Conservation (phyloP, 1,140 invertebrate species). For the Eriosoma lanigerum region DNA sequence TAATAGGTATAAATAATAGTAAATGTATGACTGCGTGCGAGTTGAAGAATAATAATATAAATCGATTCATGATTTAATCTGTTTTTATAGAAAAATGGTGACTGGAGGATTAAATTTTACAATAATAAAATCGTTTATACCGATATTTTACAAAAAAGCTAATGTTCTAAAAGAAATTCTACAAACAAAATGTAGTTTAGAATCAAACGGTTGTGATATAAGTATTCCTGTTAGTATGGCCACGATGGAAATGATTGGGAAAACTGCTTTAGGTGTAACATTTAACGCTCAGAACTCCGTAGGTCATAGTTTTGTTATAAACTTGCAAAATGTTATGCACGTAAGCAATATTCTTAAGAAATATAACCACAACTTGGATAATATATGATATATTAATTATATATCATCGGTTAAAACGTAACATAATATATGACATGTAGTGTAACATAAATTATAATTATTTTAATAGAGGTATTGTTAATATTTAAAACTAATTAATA, state of each 20-base stretch:
- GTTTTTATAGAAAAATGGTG: constrained; percentile 15
- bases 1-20: background rate
- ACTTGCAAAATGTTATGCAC: background rate
- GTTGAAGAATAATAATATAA: background rate
- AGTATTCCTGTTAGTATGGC: constrained; percentile 4
- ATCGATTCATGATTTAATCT: too few species aligned
- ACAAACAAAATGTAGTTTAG: background rate
- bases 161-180: background rate
- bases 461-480: too few species aligned
- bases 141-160: constrained; percentile 30
- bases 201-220: constrained; percentile 13
- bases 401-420: too few species aligned
- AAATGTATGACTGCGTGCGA: too few species aligned
- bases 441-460: too few species aligned
- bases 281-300: constrained; percentile 14
- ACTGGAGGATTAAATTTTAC: background rate
- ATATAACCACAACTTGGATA: too few species aligned
- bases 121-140: constrained; percentile 17
- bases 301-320: background rate
- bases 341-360: background rate
- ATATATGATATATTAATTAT: too few species aligned
- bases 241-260: constrained; percentile 40
- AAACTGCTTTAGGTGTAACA: constrained; percentile 15
- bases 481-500: too few species aligned
- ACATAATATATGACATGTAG: too few species aligned